Base-by-base conservation (phyloP, 2,888 invertebrate species). In the Mimas tiliae region DNA sequence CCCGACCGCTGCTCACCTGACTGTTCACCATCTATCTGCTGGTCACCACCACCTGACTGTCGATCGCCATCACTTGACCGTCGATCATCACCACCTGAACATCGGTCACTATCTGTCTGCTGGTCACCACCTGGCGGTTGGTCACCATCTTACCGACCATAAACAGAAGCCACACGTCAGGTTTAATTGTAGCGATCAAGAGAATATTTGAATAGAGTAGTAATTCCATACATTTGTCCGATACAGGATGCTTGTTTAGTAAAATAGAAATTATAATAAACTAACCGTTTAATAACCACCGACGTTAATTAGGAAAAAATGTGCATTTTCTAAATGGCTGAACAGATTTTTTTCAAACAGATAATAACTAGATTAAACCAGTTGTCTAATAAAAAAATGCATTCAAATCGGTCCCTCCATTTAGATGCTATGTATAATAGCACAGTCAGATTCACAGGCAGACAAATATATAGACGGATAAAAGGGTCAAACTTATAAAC, bases 111-210 rank as follows among this genome's bases (percentile, higher is more conserved):
- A 14, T 14, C 53, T 33, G 27, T 51, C 51, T 19, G 21, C 11
- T 42, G 42, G 42, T 51, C 51, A 19, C 21, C 51, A 51, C 51
- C 51, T 51, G 19, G 9, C 51, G 11, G 51, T 51, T 8, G 33
- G 14, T 1, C 14, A 53, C 53, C 53, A 53, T 34, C 34, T 53
- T 14, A n/a, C 53, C 33, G 53, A 33, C 16, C 55, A 55, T 11
- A 38, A 42, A 38, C 9, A n/a, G 67, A 78, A 75, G 45, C 65
- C 75, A 52, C 82, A 77, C 68, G 84, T 84, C 66, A 79, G 80
- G 66, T 83, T 86, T 72, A 68, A 71, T 67, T 74, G 69, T 65
- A 73, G 66, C 63, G 80, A 78, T 69, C 76, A 73, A 81, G 69
- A 80, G 81, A 58, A 58, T 58, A 16, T 58, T 12, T 42, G 12